Percentiles rank a stretch among this genome's conserved stretches.
Evolutionary conservation across 2,113 vertebrate genomes (phyloP).

Genomic region (Lepus europaeus): DNA sequence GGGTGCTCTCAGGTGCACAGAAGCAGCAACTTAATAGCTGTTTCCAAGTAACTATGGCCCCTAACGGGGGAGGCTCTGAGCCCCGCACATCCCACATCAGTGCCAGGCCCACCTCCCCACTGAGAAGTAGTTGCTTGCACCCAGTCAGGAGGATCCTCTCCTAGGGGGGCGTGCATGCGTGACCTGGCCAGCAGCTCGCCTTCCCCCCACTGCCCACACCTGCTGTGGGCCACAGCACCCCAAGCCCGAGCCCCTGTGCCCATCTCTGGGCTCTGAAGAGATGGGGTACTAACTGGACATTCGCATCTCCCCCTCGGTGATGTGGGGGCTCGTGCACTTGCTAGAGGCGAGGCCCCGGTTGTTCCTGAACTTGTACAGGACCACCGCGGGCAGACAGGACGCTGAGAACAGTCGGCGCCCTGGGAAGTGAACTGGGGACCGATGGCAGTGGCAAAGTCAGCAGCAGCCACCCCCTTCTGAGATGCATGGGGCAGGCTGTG

Average conservation of each 20-base stretch:
- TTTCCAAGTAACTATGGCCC: not conserved
- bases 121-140: not conserved
- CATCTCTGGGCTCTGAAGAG: not conserved
- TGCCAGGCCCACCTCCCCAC: too few species aligned
- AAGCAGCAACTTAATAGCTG: too few species aligned
- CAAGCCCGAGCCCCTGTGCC: not conserved
- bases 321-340: not conserved
- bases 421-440: not conserved
- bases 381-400: too few species aligned
- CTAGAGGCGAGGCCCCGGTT: not conserved
- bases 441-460: not conserved
- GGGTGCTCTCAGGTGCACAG: not conserved
- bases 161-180: not conserved
- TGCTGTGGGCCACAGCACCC: not conserved
- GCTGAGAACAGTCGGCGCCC: not conserved
- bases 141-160: not conserved
- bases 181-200: too few species aligned
- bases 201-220: not conserved
- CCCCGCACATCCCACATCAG: not conserved
- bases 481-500: too few species aligned
- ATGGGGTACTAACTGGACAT: not conserved
- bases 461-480: not conserved
- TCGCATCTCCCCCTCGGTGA: not conserved
- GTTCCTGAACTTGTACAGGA: not conserved
- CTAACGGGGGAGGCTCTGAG: fast-evolving